Conservation (phyloP, 2,888 invertebrate species). For the Napeogenes inachia region DNA sequence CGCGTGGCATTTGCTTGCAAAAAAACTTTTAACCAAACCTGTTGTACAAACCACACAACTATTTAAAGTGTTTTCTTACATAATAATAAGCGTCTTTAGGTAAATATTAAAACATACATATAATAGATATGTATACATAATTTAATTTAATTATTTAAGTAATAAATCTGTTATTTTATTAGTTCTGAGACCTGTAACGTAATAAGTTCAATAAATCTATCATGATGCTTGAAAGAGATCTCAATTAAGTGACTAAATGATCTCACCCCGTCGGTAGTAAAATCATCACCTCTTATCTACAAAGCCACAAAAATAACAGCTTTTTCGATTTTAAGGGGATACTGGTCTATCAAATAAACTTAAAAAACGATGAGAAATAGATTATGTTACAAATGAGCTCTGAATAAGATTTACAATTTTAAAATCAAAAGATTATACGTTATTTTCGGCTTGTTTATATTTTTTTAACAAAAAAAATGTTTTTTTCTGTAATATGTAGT, state of each 20-base stretch:
- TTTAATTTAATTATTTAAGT: not conserved
- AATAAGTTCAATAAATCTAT: constrained; percentile 47
- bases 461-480: no score
- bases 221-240: constrained; percentile 45
- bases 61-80: constrained; percentile 50
- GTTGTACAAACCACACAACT: constrained; percentile 42
- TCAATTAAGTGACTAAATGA: constrained; percentile 54
- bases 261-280: constrained; percentile 59
- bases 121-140: not conserved
- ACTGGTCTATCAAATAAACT: no score
- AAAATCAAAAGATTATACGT: no score
- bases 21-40: constrained; percentile 46
- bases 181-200: not conserved
- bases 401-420: not conserved
- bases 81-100: constrained; percentile 6
- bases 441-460: no score
- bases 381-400: not conserved
- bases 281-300: constrained; percentile 57
- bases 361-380: not conserved
- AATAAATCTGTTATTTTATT: not conserved
- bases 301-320: constrained; percentile 53
- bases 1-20: constrained; percentile 53
- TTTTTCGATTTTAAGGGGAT: constrained; percentile 40
- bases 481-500: no score
- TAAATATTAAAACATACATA: not conserved